Conservation (phyloP, 2,888 invertebrate species). For the Macrophya annulata region DNA sequence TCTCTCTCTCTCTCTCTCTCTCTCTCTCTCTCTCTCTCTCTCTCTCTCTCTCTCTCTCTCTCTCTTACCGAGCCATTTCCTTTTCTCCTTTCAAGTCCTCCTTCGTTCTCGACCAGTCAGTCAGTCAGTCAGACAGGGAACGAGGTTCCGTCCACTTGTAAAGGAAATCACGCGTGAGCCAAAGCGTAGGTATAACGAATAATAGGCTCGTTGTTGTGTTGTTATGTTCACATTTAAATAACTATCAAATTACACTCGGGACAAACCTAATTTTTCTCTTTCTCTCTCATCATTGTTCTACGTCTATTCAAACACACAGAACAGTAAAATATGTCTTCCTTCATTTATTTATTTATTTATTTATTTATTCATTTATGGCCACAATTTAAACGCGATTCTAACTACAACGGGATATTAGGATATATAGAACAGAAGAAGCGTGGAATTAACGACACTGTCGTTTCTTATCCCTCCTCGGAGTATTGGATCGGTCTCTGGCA, state of each 20-base stretch:
- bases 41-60: conserved; percentile 47
- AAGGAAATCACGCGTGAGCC: conserved; percentile 35
- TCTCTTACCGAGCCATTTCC: conserved; percentile 59
- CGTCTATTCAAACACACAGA: background rate
- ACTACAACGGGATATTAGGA: conserved; percentile 50
- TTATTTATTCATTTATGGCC: background rate
- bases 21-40: conserved; percentile 17
- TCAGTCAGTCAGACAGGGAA: conserved; percentile 3
- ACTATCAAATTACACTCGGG: conserved; percentile 71
- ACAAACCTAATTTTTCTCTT: background rate
- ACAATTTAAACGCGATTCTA: conserved; percentile 20
- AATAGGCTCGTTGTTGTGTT: conserved; percentile 28
- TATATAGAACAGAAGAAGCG: conserved; percentile 54
- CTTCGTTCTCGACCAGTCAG: background rate
- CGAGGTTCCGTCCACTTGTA: conserved; percentile 2
- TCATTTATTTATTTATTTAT: conserved; percentile 36
- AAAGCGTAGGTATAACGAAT: conserved; percentile 8
- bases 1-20: background rate
- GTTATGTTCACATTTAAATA: conserved; percentile 68
- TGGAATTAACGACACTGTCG: conserved; percentile 29
- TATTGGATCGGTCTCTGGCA: conserved; percentile 41
- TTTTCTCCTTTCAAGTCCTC: conserved; percentile 54
- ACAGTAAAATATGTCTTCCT: background rate
- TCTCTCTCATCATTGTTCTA: background rate
- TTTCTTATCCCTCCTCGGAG: background rate